Conservation (phyloP, 2,888 invertebrate genomes). For the Drosophila anceps region DNA sequence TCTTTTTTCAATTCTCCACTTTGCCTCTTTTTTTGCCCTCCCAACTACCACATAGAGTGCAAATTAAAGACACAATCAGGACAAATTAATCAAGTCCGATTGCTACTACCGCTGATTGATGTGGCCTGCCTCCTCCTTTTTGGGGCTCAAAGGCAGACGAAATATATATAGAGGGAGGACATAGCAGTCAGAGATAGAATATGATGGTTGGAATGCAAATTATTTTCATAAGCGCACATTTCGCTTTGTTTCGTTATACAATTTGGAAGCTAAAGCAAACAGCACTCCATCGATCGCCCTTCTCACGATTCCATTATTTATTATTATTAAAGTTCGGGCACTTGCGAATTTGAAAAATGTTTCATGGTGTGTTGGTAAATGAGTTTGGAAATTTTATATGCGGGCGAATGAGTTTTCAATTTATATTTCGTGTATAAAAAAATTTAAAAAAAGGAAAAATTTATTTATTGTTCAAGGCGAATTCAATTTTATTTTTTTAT, state of each 20-base stretch:
- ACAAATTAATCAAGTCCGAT: conserved; percentile 78
- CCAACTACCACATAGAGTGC: conserved; percentile 50
- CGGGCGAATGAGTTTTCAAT: conserved; percentile 80
- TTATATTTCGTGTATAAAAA: conserved; percentile 61
- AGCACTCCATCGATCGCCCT: conserved; percentile 55
- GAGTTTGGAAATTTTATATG: conserved; percentile 75
- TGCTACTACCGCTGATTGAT: conserved; percentile 68
- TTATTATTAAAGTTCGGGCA: conserved; percentile 73
- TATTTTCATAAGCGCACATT: conserved; percentile 51
- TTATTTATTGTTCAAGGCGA: conserved; percentile 56
- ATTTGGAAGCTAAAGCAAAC: conserved; percentile 56
- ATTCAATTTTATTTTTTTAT: conserved; percentile 81
- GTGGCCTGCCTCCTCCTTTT: conserved; percentile 42
- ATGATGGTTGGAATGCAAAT: conserved; percentile 41
- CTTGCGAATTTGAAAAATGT: conserved; percentile 70
- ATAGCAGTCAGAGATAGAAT: conserved; percentile 9
- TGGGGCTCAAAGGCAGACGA: conserved; percentile 4
- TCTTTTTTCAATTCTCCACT: conserved; percentile 12
- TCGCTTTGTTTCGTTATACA: conserved; percentile 44
- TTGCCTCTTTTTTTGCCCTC: conserved; percentile 11
- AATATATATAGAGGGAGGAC: not conserved
- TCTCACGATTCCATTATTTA: conserved; percentile 66
- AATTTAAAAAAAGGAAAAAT: conserved; percentile 17
- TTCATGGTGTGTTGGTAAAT: conserved; percentile 69
- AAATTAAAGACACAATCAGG: conserved; percentile 80